A percentile compares a stretch with the other conserved stretches of the same genome.
These are phyloP conservation scores for Pogonomyrmex californicus DNA, from an alignment of 1,140 invertebrate species.

Conservation along the genomic window DNA sequence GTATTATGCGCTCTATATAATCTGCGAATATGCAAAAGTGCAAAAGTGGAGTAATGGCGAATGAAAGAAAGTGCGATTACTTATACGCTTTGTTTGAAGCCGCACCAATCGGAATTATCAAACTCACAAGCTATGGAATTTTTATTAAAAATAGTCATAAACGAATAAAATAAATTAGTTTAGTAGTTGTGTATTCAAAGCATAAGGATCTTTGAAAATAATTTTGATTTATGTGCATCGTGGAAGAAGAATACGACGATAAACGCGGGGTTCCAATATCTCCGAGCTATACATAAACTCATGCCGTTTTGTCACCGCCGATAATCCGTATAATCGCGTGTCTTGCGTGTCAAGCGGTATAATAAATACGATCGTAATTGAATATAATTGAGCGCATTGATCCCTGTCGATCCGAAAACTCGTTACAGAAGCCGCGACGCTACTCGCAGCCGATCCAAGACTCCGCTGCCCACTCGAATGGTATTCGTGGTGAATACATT, in stretches of 20 bases:
- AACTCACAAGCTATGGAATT: not conserved
- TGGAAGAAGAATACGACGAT: not conserved
- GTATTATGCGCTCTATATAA: conserved; percentile 75
- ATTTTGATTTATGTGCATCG: conserved; percentile 21
- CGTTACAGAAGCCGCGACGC: conserved; percentile 41
- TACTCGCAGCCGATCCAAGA: conserved; percentile 56
- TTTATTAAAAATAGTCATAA: not conserved
- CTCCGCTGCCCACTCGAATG: conserved; percentile 38
- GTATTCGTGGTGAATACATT: conserved; percentile 73
- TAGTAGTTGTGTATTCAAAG: not conserved
- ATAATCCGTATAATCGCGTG: conserved; percentile 20
- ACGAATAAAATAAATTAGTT: conserved; percentile 22
- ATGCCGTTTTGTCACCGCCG: not conserved
- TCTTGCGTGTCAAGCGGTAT: not conserved
- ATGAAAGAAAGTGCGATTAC: conserved; percentile 74
- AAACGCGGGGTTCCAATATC: not conserved
- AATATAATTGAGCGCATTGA: conserved; percentile 39
- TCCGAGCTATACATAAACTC: not conserved
- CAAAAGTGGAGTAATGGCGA: conserved; percentile 52
- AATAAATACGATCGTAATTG: conserved; percentile 52
- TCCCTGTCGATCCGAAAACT: conserved; percentile 19
- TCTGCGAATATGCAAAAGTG: conserved; percentile 40
- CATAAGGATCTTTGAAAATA: not conserved
- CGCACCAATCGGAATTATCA: not conserved
- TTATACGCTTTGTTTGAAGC: conserved; percentile 72